Evolutionary conservation across 2,113 vertebrate genomes (phyloP).

Genomic region (Platichthys flesus): DNA sequence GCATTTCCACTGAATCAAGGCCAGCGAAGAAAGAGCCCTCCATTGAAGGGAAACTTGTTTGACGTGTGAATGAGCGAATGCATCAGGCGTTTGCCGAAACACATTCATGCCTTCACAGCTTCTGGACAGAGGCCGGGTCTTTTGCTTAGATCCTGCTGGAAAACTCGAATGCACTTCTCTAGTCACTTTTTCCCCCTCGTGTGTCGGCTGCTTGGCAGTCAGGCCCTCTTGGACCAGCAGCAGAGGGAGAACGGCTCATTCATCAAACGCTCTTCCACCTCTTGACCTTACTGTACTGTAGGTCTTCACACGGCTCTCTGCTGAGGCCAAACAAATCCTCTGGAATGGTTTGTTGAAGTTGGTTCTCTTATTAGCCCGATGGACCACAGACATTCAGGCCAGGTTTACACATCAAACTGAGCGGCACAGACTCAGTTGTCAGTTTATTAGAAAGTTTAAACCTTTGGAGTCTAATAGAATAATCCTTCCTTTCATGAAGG

Average conservation of each 20-base stretch:
- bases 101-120: conserved; percentile 61
- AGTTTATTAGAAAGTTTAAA: neutral
- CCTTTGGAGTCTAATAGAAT: neutral
- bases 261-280: conserved; percentile 34
- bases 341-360: conserved; percentile 8
- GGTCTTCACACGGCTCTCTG: neutral
- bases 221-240: conserved; percentile 10
- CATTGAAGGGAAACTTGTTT: conserved; percentile 60
- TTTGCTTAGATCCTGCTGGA: conserved; percentile 62
- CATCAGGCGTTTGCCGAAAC: conserved; percentile 50
- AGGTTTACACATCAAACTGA: neutral
- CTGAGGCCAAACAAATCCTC: conserved; percentile 11
- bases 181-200: conserved; percentile 62
- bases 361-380: neutral
- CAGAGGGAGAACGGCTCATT: conserved; percentile 14
- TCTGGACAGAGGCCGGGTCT: conserved; percentile 39
- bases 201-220: conserved; percentile 44
- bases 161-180: conserved; percentile 43
- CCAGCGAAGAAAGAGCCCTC: conserved; percentile 45
- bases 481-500: neutral
- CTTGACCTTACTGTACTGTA: conserved; percentile 26
- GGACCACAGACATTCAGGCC: neutral
- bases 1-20: conserved; percentile 63
- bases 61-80: conserved; percentile 68
- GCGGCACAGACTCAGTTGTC: neutral